Evolutionary conservation across 2,113 vertebrate genomes (phyloP).

Genomic region (Bujurquina vittata): DNA sequence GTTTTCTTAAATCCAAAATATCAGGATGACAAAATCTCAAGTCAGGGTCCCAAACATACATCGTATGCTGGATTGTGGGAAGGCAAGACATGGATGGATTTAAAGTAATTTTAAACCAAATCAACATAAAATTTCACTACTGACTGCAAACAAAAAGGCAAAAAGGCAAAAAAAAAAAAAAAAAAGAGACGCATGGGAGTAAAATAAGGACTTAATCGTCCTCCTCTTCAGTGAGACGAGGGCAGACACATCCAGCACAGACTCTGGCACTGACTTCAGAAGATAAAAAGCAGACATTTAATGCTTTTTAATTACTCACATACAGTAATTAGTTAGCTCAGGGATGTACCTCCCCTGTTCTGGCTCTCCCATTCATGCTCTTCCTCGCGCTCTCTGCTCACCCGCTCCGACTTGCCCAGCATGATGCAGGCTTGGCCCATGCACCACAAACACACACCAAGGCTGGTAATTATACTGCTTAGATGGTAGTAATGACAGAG

Average conservation of each 20-base stretch:
- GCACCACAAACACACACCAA: conserved; percentile 66
- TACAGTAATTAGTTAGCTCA: conserved; percentile 63
- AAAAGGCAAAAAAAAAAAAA: too few relatives aligned
- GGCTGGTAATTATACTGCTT: conserved; percentile 67
- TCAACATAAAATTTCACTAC: neutral
- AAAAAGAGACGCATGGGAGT: neutral
- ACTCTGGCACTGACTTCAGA: conserved; percentile 35
- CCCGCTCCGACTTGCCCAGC: conserved; percentile 39
- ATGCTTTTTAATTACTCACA: conserved; percentile 67
- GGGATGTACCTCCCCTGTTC: conserved; percentile 33
- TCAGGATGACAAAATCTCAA: neutral
- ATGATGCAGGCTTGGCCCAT: conserved; percentile 49
- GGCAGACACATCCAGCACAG: conserved; percentile 6
- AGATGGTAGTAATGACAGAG: conserved; percentile 74
- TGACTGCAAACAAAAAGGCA: neutral
- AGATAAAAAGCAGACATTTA: conserved; percentile 44
- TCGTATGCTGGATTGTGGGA: neutral
- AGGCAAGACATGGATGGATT: neutral
- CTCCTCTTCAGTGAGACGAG: neutral
- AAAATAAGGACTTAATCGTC: neutral
- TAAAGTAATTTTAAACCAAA: neutral
- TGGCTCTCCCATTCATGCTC: conserved; percentile 38
- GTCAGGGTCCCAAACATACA: neutral
- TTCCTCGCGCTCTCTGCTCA: conserved; percentile 9
- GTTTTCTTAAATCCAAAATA: neutral